A percentile compares a stretch with the other conserved stretches of the same genome.
These are phyloP conservation scores for Antedon mediterranea DNA, from an alignment of 53 echinoderm and acorn worm genomes.

Conservation along the genomic window DNA sequence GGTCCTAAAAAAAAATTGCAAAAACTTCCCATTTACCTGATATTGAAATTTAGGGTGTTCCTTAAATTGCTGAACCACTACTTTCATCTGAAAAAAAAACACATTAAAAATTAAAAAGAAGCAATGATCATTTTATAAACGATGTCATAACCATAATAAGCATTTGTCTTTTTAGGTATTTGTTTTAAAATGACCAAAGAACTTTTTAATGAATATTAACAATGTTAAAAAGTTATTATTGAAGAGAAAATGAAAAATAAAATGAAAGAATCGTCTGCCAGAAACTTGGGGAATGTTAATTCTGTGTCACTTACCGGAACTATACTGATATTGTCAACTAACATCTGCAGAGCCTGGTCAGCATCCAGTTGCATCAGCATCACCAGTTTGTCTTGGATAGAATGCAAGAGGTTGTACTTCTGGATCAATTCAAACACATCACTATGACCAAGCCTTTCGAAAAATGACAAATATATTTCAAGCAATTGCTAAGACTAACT, in stretches of 20 bases:
- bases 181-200: no score
- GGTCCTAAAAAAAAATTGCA: no score
- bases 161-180: no score
- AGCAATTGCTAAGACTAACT: no score
- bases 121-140: no score
- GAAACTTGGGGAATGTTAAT: no score
- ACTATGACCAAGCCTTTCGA: slow-evolving; percentile 81
- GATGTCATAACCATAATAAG: no score
- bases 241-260: no score
- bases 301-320: slow-evolving; percentile 68
- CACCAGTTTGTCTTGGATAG: slow-evolving; percentile 86
- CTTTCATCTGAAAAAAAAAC: slow-evolving; percentile 46
- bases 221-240: no score
- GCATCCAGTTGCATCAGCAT: slow-evolving; percentile 79
- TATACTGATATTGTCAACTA: slow-evolving; percentile 66
- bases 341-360: slow-evolving; percentile 50
- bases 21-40: slow-evolving; percentile 24
- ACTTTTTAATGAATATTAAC: background rate
- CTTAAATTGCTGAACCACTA: slow-evolving; percentile 67
- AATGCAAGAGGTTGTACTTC: slow-evolving; percentile 70
- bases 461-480: no score
- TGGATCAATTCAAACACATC: slow-evolving; percentile 85
- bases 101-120: no score
- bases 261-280: background rate
- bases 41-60: slow-evolving; percentile 39